These are phyloP conservation scores for Manduca sexta DNA, from an alignment of 1,140 invertebrate species.

Conservation along the genomic window DNA sequence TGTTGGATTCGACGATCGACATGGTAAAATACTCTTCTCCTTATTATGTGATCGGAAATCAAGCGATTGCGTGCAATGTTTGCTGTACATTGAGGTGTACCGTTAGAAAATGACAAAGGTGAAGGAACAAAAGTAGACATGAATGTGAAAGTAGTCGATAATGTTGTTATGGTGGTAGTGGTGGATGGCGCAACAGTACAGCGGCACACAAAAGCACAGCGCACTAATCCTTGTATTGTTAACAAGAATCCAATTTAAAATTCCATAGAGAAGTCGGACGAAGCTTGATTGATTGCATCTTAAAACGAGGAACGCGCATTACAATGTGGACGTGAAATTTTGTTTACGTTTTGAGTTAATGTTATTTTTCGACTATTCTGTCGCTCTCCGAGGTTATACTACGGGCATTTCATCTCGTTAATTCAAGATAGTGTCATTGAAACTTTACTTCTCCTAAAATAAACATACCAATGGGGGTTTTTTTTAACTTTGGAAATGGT, in stretches of 20 bases:
- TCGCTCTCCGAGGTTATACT: too few relatives aligned
- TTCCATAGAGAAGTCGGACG: constrained; percentile 50
- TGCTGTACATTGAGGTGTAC: constrained; percentile 19
- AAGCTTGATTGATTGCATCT: constrained; percentile 63
- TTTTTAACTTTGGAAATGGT: too few relatives aligned
- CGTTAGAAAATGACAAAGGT: neutral
- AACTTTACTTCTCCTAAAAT: too few relatives aligned
- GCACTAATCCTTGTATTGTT: constrained; percentile 64
- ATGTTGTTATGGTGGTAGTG: constrained; percentile 2
- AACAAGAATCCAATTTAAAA: constrained; percentile 66
- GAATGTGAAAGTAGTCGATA: constrained; percentile 11
- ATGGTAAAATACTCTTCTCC: constrained; percentile 27
- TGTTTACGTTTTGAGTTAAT: too few relatives aligned
- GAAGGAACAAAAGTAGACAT: constrained; percentile 15
- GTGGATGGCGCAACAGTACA: constrained; percentile 17
- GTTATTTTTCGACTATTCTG: too few relatives aligned
- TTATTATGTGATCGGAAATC: constrained; percentile 2
- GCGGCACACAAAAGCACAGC: constrained; percentile 38
- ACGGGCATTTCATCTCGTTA: too few relatives aligned
- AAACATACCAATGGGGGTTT: too few relatives aligned
- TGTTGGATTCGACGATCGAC: constrained; percentile 34
- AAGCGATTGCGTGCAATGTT: constrained; percentile 5
- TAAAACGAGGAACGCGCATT: constrained; percentile 31
- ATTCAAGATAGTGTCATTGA: too few relatives aligned
- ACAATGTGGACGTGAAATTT: too few relatives aligned